Percentiles rank a stretch among this genome's conserved stretches.
These are phyloP conservation scores for Sarcoramphus papa DNA, from an alignment of 2,797 vertebrate species.

Conservation along the genomic window DNA sequence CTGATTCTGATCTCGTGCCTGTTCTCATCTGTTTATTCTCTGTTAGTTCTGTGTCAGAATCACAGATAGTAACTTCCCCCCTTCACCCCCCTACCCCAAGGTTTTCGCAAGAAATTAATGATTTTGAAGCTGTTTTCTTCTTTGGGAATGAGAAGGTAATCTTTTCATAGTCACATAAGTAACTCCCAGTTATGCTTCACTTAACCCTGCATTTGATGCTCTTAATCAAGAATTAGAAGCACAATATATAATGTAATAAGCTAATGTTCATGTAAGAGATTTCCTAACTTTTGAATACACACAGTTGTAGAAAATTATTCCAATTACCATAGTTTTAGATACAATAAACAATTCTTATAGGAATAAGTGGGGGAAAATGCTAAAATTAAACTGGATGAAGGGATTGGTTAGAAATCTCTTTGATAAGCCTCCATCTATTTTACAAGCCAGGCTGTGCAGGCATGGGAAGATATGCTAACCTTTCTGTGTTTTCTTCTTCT, in stretches of 20 bases:
- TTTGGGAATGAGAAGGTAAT: not conserved
- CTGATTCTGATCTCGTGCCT: not conserved
- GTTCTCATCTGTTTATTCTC: not conserved
- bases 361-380: not conserved
- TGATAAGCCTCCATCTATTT: not conserved
- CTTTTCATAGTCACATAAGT: not conserved
- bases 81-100: not conserved
- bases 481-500: not conserved
- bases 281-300: not conserved
- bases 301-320: not conserved
- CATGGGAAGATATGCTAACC: not conserved
- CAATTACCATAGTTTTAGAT: not conserved
- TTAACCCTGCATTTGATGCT: not conserved
- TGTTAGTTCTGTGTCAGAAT: not conserved
- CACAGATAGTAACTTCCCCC: not conserved
- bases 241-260: not conserved
- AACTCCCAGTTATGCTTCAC: not conserved
- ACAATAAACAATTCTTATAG: not conserved
- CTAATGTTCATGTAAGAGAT: not conserved
- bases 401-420: not conserved
- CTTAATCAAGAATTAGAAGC: not conserved
- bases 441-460: not conserved
- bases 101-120: not conserved
- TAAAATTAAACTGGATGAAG: not conserved
- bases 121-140: not conserved